These are phyloP conservation scores for Cremastinae sp. DNA, from an alignment of 2,888 invertebrate species.

Conservation along the genomic window DNA sequence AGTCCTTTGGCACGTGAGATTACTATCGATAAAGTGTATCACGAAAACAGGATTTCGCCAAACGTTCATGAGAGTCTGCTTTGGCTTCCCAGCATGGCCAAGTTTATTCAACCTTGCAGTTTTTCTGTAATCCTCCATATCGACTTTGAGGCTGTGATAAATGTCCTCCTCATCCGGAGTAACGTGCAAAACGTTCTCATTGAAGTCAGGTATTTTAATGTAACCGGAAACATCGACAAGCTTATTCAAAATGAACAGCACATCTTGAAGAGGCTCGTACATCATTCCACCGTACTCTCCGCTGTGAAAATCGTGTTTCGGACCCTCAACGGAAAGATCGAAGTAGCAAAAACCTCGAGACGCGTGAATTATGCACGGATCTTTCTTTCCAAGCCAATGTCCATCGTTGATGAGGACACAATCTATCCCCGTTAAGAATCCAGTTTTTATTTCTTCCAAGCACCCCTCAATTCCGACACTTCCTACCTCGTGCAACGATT, in stretches of 20 bases:
- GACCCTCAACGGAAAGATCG: slow-evolving; percentile 64
- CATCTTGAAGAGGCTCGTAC: slow-evolving; percentile 78
- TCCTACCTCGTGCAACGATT: slow-evolving; percentile 78
- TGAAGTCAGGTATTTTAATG: slow-evolving; percentile 78
- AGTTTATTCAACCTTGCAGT: slow-evolving; percentile 60
- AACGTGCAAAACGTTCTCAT: slow-evolving; percentile 78
- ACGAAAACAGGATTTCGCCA: slow-evolving; percentile 76
- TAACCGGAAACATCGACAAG: slow-evolving; percentile 73
- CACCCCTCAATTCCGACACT: slow-evolving; percentile 70
- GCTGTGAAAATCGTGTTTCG: slow-evolving; percentile 62
- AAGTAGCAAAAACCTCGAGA: slow-evolving; percentile 75
- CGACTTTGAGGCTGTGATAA: slow-evolving; percentile 68
- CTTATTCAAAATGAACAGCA: slow-evolving; percentile 74
- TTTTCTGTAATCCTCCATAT: slow-evolving; percentile 61
- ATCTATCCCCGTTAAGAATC: slow-evolving; percentile 77
- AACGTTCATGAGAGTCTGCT: slow-evolving; percentile 76
- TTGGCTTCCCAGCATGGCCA: slow-evolving; percentile 54
- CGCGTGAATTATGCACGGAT: slow-evolving; percentile 80
- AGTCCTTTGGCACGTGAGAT: slow-evolving; percentile 41
- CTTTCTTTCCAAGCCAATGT: slow-evolving; percentile 79
- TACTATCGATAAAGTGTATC: slow-evolving; percentile 63
- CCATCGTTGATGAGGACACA: slow-evolving; percentile 78
- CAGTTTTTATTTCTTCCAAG: slow-evolving; percentile 75
- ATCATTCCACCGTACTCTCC: slow-evolving; percentile 69
- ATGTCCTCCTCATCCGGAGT: slow-evolving; percentile 80